Percentiles rank a stretch among this genome's conserved stretches.
phyloP scores from a whole-genome alignment of 2,888 invertebrate species.

The Papilio demoleus region DNA sequence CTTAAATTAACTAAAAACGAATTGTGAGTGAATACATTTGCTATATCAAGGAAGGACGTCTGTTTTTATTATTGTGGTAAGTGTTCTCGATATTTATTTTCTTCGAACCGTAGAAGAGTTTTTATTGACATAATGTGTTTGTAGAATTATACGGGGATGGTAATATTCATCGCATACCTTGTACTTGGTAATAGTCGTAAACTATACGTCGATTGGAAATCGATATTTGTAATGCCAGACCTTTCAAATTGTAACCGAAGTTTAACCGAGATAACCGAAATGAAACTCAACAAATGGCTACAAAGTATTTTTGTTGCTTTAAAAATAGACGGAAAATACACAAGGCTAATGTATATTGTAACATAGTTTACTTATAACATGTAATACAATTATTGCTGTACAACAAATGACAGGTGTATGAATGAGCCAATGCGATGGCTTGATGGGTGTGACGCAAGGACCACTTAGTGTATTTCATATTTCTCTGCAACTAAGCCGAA shows the following conservation, averaged over 20 bases:
- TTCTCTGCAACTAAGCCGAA: slow-evolving; percentile 48
- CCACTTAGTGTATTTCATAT: slow-evolving; percentile 48
- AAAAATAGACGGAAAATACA: slow-evolving; percentile 33
- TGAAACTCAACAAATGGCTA: neutral
- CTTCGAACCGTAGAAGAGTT: slow-evolving; percentile 43
- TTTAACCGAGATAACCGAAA: neutral
- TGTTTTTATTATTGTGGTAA: slow-evolving; percentile 57
- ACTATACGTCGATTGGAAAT: slow-evolving; percentile 11
- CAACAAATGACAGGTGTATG: slow-evolving; percentile 58
- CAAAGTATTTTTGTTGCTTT: slow-evolving; percentile 28
- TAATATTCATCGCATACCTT: neutral
- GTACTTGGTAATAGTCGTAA: slow-evolving; percentile 11
- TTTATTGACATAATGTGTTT: slow-evolving; percentile 61
- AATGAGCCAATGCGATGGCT: slow-evolving; percentile 49
- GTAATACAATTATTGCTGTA: slow-evolving; percentile 40
- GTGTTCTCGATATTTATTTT: slow-evolving; percentile 48
- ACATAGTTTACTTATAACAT: slow-evolving; percentile 22
- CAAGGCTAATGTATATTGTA: slow-evolving; percentile 22
- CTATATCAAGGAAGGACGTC: slow-evolving; percentile 40
- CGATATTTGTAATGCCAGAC: slow-evolving; percentile 11
- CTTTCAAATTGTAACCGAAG: slow-evolving; percentile 20
- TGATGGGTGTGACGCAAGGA: slow-evolving; percentile 56
- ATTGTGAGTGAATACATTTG: slow-evolving; percentile 64
- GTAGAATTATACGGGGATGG: slow-evolving; percentile 41
- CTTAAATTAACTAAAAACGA: slow-evolving; percentile 47